Base-by-base conservation (phyloP, 2,797 vertebrate species). In the Otus scops region DNA sequence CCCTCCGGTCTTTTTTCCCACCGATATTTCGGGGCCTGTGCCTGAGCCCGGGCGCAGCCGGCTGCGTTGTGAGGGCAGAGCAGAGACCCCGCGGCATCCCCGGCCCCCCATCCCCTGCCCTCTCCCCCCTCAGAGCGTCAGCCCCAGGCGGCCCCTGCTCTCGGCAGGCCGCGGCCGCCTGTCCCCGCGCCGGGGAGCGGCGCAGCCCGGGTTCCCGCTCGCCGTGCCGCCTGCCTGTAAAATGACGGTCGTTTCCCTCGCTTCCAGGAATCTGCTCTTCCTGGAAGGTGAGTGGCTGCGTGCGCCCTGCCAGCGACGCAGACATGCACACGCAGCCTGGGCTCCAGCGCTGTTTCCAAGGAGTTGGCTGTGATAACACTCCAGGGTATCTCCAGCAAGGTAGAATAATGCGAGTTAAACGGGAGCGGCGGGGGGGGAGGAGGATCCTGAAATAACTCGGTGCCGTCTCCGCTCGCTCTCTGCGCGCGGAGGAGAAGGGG, bases 211-310 rank as follows among this genome's bases (percentile, higher is more conserved):
- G 95, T 97, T 97, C 97, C 97, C 95, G 97, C 97, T 98, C 92
- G 79, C 96, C 75, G 64, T 89, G 97, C 97, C 39, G 41, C 92
- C 90, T 97, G 97, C 67, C 97, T 97, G 97, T 97, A 96, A 97
- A 96, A 97, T 97, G 97, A 97, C 94, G 94, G 97, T 94, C 95
- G 95, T 96, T 97, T 97, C 97, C 97, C 97, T 98, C 95, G 97
- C 97, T 98, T 98, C 98, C 98, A 98, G 98, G 98, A 97, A 98
- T 98, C 95, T 97, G 93, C 94, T 97, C 97, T 98, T 98, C 98
- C 97, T 98, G 98, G 98, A 98, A 98, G 98, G 97, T 98, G 96
- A 97, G 98, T 89, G 97, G 97, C 97, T 97, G 97, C 96, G 97
- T 95, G 96, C 97, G 97, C 97, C 98, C 98, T 95, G 95, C 97